phyloP scores from a whole-genome alignment of 2,113 vertebrate genomes.

The Isichthys henryi region DNA sequence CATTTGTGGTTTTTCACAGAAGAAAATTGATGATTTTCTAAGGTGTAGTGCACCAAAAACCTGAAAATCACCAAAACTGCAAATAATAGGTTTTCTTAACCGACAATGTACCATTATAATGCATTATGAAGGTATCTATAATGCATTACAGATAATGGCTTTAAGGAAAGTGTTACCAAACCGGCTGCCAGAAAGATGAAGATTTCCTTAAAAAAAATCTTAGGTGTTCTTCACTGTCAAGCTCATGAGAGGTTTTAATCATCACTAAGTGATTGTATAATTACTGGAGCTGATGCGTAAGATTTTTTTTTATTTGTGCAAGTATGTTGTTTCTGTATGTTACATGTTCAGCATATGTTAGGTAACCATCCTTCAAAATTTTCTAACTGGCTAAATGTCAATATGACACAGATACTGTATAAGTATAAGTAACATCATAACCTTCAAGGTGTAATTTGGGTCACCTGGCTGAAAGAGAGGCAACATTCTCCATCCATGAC shows the following conservation, averaged over 20 bases:
- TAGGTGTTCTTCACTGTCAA: not conserved
- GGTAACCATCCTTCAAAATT: not conserved
- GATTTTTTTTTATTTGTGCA: not conserved
- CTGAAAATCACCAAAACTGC: not conserved
- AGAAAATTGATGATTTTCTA: not conserved
- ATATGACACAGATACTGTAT: not conserved
- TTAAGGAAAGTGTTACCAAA: not conserved
- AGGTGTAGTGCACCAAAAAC: not conserved
- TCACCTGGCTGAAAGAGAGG: conserved; percentile 69
- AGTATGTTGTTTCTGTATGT: not conserved
- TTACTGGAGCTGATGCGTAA: not conserved
- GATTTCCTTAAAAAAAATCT: not conserved
- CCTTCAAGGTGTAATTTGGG: not conserved
- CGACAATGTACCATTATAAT: not conserved
- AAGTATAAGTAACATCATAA: not conserved
- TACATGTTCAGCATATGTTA: not conserved
- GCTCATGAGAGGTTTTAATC: not conserved
- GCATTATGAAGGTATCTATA: not conserved
- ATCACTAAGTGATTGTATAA: not conserved
- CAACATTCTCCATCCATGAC: conserved; percentile 72
- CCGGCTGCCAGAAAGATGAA: not conserved
- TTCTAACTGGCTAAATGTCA: not conserved
- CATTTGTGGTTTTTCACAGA: not conserved
- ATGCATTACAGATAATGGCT: not conserved
- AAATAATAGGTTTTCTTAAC: not conserved